A percentile compares a stretch with the other conserved stretches of the same genome.
Conservation (phyloP, 1,140 invertebrate species). For the Bombus huntii region DNA sequence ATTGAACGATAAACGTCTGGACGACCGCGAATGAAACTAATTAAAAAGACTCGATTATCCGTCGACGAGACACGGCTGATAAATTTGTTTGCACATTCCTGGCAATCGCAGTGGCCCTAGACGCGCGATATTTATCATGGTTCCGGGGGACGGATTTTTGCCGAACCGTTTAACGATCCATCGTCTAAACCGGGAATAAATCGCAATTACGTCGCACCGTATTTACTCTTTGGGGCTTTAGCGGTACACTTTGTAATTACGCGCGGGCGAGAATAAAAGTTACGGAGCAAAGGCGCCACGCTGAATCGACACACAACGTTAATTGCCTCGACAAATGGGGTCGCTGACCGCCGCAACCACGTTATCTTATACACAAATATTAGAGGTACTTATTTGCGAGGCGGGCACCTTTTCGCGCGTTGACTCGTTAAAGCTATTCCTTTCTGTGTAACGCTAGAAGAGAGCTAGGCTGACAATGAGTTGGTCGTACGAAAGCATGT, state of each 20-base stretch:
- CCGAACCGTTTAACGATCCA: not conserved
- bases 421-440: not conserved
- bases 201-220: conserved; percentile 4
- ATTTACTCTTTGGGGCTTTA: conserved; percentile 35
- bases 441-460: not conserved
- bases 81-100: conserved; percentile 3
- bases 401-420: not conserved
- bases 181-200: conserved; percentile 3
- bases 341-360: conserved; percentile 42
- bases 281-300: conserved; percentile 24
- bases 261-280: conserved; percentile 51
- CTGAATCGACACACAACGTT: conserved; percentile 60
- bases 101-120: not conserved
- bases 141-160: not conserved
- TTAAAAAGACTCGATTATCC: not conserved
- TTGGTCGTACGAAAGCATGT: too few relatives aligned
- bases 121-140: not conserved
- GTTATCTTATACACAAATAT: conserved; percentile 51
- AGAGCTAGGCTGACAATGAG: too few relatives aligned
- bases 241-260: conserved; percentile 37
- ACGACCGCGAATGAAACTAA: not conserved
- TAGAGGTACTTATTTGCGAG: conserved; percentile 10
- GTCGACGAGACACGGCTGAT: not conserved
- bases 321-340: conserved; percentile 57
- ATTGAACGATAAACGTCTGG: not conserved